These are phyloP conservation scores for Aphelenchoides avenae DNA, from an alignment of 1,140 invertebrate genomes.

Conservation along the genomic window DNA sequence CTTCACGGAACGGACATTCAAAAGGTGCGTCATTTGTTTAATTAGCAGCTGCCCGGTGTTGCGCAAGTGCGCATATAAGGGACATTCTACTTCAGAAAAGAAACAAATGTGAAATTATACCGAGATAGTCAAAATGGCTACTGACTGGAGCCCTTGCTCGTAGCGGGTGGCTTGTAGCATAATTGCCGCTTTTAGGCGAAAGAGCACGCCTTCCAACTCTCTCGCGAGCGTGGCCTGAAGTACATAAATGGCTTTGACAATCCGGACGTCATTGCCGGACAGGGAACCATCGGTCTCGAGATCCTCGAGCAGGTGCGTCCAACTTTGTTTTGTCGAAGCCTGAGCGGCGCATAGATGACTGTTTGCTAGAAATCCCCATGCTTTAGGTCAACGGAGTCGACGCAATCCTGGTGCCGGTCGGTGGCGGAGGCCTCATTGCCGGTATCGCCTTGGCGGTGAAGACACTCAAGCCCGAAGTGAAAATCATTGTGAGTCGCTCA, in stretches of 20 bases:
- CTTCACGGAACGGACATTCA: slow-evolving; percentile 78
- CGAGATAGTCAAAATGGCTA: too few relatives aligned
- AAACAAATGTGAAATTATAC: not conserved
- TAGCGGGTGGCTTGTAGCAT: too few relatives aligned
- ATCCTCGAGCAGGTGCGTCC: slow-evolving; percentile 73
- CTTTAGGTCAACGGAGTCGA: slow-evolving; percentile 60
- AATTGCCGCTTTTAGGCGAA: slow-evolving; percentile 71
- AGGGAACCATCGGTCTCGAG: slow-evolving; percentile 84
- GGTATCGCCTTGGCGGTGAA: slow-evolving; percentile 81
- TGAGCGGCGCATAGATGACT: slow-evolving; percentile 64
- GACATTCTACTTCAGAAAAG: not conserved
- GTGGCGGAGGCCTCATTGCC: slow-evolving; percentile 81
- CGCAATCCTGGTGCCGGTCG: slow-evolving; percentile 72
- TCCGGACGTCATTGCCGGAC: slow-evolving; percentile 84
- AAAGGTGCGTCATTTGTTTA: slow-evolving; percentile 63
- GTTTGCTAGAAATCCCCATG: slow-evolving; percentile 60
- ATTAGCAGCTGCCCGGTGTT: not conserved
- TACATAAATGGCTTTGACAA: slow-evolving; percentile 82
- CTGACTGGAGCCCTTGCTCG: too few relatives aligned
- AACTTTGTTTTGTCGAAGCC: slow-evolving; percentile 65
- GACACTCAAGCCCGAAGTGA: slow-evolving; percentile 72
- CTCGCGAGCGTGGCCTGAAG: slow-evolving; percentile 69
- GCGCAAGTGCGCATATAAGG: not conserved
- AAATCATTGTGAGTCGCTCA: slow-evolving; percentile 63
- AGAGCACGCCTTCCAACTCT: slow-evolving; percentile 71